Conservation (phyloP, 2,797 vertebrate genomes). For the Micromesistius poutassou region DNA sequence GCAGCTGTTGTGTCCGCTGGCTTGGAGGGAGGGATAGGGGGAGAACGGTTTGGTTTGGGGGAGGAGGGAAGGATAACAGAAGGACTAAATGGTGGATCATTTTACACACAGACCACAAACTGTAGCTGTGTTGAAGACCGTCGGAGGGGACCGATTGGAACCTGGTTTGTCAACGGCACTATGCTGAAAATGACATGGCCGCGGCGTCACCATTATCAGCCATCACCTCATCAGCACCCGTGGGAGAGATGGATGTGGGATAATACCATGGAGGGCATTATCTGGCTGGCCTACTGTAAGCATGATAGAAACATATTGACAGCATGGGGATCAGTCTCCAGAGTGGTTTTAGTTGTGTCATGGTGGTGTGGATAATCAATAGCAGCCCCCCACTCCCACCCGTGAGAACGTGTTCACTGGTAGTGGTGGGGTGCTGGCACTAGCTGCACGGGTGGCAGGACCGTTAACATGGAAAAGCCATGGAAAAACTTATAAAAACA, state of each 20-base stretch:
- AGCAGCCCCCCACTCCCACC: not conserved
- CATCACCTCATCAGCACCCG: not conserved
- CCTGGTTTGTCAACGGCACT: not conserved
- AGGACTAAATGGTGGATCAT: slow-evolving; percentile 37
- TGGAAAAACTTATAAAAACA: not conserved
- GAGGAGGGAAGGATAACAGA: slow-evolving; percentile 32
- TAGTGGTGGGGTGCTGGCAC: not conserved
- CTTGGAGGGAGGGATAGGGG: slow-evolving; percentile 23
- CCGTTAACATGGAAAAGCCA: not conserved
- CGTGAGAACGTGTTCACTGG: not conserved
- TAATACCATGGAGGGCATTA: slow-evolving; percentile 2
- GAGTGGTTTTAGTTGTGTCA: not conserved
- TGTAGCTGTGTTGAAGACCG: slow-evolving; percentile 23
- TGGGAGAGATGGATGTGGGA: not conserved
- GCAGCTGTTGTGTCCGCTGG: slow-evolving; percentile 50
- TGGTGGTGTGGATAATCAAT: slow-evolving; percentile 1
- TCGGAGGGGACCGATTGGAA: not conserved
- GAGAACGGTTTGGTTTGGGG: slow-evolving; percentile 15
- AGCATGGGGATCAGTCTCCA: not conserved
- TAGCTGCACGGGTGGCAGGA: not conserved
- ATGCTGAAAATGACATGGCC: not conserved
- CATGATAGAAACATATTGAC: slow-evolving; percentile 9
- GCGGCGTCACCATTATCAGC: not conserved
- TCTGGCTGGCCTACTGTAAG: not conserved
- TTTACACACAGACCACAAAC: slow-evolving; percentile 38